Base-by-base conservation (phyloP, 2,888 invertebrate genomes). In the Agrotis segetum region DNA sequence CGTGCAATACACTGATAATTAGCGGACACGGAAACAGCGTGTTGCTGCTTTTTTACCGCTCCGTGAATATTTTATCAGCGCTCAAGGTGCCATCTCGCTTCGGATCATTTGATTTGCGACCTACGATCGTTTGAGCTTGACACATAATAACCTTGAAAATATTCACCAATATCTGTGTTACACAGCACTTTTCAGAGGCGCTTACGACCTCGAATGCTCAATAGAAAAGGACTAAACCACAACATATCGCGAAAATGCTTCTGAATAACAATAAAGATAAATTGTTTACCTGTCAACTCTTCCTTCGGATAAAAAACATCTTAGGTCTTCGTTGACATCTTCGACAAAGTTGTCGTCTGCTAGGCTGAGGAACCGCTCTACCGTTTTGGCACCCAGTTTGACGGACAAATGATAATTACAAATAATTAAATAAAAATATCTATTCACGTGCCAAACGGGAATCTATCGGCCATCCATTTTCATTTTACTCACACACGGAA, bases 321-420 rank as follows among this genome's bases (percentile, higher is more conserved):
- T 95, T 87, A 96, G 81, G 93, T 96, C 96, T 90, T 96, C 96
- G 89, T 92, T 94, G 83, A 96, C 96, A 94, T 96, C 95, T 82
- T 95, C 95, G 88, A 96, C 91, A 87, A 96, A 96, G 88, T 92
- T 93, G 81, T 91, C 92, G 90, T 96, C 96, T 82, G 96, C 96
- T 84, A 95, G 92, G 89, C 90, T 94, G 84, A 96, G 88, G 87
- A 96, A 95, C 88, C 94, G 93, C 85, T 96, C 95, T 77, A 96
- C 93, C 86, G 95, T 95, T 95, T 95, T 96, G 94, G 96, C 91
- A 96, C 96, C 96, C 96, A 96, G 96, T 90, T 96, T 96, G 96
- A 91, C 94, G 92, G 89, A 82, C 76, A 87, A 88, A 87, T 85
- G 85, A 87, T 87, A 83, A 72, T 74, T 82, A 79, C 81, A 88